Evolutionary conservation across 30 jellyfish, hydroid and myxozoan species (phyloP), one percentile per base, ranked within the genome.

Genomic region (Aurelia sp.): DNA sequence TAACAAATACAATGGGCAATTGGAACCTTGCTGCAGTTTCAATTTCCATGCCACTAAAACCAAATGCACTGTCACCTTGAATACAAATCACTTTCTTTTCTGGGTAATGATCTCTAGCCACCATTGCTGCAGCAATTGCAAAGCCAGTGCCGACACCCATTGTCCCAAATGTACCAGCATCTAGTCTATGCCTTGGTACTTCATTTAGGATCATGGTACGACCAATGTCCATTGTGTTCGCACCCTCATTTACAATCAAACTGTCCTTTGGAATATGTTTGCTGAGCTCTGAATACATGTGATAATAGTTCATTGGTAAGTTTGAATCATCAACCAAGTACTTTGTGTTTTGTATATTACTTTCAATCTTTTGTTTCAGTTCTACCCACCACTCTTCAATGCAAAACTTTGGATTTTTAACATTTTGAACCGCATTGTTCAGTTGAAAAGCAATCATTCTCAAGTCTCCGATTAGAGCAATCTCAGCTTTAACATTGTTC

Each of bases 31-130:
- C 98, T 0, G 94, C 98, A 6, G 96, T 91, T 72, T 91, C 98
- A 15, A 91, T 57, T 62, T 91, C 98, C 98, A 91, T 91, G 1
- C 96, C 98, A 78, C 96, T 91, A 59, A 91, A 91, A 18, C 98
- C 98, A 74, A 91, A 91, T 40, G 98, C 98, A 80, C 98, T 91
- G 78, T 91, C 98, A 21, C 98, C 98, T 73, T 91, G 98, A 22
- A 91, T 80, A 71, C 98, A 91, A 22, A 91, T 44, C n/a, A 91
- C 98, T 74, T 74, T 85, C 77, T 79, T 78, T 58, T 48, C 63
- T 31, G 91, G 78, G 61, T 67, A 79, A 77, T 40, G 44, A 23
- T 71, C 98, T 35, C 76, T 62, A 8, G 72, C 85, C 4, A 90
- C 95, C 35, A 83, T 3, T 2, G 96, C 96, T 40, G 97, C 97